These are phyloP conservation scores for Ancistrus triradiatus DNA, from an alignment of 2,113 vertebrate species.

Conservation along the genomic window DNA sequence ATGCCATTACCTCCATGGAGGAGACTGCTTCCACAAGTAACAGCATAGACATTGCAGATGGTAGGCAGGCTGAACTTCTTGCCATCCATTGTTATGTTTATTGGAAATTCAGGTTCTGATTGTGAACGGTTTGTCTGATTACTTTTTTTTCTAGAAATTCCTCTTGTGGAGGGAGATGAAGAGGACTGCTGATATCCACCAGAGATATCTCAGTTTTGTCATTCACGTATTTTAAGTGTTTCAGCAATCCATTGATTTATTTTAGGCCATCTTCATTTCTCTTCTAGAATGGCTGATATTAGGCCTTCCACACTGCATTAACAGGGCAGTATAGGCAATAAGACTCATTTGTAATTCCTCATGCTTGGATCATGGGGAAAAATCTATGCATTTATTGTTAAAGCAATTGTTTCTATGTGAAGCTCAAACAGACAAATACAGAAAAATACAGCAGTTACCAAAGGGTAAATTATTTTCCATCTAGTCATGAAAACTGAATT, in stretches of 20 bases:
- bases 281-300: background rate
- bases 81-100: background rate
- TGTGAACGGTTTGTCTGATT: slow-evolving; percentile 11
- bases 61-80: slow-evolving; percentile 55
- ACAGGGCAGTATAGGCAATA: slow-evolving; percentile 36
- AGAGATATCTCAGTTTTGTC: background rate
- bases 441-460: slow-evolving; percentile 34
- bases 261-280: slow-evolving; percentile 8
- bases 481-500: background rate
- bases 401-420: slow-evolving; percentile 14
- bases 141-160: slow-evolving; percentile 72
- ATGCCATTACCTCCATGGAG: background rate
- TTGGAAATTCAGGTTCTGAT: background rate
- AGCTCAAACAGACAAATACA: slow-evolving; percentile 17
- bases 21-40: slow-evolving; percentile 71
- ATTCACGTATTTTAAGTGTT: slow-evolving; percentile 10
- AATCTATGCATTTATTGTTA: slow-evolving; percentile 40
- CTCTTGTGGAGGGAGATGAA: slow-evolving; percentile 75
- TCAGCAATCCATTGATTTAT: slow-evolving; percentile 19
- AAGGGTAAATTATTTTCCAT: slow-evolving; percentile 13
- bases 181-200: slow-evolving; percentile 38
- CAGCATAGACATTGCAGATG: slow-evolving; percentile 78
- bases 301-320: slow-evolving; percentile 10
- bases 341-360: background rate
- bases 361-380: slow-evolving; percentile 18